Conservation (phyloP, 2,113 vertebrate species). For the Mandrillus leucophaeus region DNA sequence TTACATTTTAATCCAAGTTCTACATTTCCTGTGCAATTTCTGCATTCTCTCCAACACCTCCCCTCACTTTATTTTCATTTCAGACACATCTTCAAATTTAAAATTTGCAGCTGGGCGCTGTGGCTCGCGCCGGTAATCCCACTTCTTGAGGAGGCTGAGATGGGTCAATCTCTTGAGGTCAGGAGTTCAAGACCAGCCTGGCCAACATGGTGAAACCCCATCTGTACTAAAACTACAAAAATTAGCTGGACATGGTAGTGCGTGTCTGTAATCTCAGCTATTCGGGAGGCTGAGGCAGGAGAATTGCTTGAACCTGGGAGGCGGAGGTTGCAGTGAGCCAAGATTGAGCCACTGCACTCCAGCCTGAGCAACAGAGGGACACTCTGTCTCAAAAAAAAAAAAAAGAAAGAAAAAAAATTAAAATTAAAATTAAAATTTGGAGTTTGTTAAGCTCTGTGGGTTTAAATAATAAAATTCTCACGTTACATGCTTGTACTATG, state of each 20-base stretch:
- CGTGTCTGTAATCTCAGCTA: no score
- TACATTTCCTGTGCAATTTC: neutral
- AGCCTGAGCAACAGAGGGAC: neutral
- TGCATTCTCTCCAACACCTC: neutral
- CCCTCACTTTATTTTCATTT: neutral
- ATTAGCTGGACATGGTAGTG: no score
- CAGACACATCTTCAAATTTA: slow-evolving; percentile 34
- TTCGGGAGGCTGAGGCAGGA: no score
- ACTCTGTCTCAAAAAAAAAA: neutral
- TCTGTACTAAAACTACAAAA: no score
- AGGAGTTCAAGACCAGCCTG: no score
- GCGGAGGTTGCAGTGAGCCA: no score
- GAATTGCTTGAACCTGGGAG: no score
- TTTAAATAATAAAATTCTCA: slow-evolving; percentile 53
- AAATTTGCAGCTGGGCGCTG: neutral
- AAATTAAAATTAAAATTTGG: neutral
- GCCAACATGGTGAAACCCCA: no score
- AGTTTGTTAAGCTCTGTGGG: neutral
- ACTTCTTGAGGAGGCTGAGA: no score
- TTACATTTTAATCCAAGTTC: neutral
- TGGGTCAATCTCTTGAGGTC: no score
- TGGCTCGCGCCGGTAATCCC: no score
- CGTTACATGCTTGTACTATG: neutral
- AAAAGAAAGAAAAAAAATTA: neutral
- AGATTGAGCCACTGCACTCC: no score